Percentiles rank a stretch among this genome's conserved stretches.
Evolutionary conservation across 2,113 vertebrate genomes (phyloP).

Genomic region (Tachuris rubrigastra): DNA sequence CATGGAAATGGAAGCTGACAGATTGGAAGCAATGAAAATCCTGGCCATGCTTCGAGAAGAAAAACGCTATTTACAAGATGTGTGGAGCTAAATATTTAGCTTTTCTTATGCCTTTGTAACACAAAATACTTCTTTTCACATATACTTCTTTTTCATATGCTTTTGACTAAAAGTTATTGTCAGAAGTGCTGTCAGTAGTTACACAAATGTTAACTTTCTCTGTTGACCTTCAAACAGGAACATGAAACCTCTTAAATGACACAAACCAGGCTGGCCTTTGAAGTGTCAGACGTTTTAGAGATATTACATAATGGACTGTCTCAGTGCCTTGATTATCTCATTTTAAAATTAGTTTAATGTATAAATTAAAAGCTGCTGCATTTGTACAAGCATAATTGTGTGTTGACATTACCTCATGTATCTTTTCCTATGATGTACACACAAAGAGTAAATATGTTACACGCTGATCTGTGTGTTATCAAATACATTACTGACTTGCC

Average conservation of each 20-base stretch:
- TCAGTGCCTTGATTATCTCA: not conserved
- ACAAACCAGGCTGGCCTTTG: not conserved
- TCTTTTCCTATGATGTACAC: not conserved
- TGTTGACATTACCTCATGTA: not conserved
- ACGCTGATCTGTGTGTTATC: not conserved
- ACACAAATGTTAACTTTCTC: not conserved
- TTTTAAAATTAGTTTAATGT: not conserved
- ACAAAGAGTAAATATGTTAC: not conserved
- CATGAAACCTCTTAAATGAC: not conserved
- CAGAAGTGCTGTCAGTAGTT: not conserved
- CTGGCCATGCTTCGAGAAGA: slow-evolving; percentile 85
- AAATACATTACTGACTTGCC: not conserved
- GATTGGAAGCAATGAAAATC: slow-evolving; percentile 86
- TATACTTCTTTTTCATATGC: not conserved
- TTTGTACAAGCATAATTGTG: not conserved
- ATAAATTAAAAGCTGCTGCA: not conserved
- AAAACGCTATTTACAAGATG: slow-evolving; percentile 90
- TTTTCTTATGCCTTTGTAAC: not conserved
- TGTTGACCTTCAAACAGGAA: not conserved
- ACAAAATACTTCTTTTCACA: not conserved
- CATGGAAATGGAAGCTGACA: slow-evolving; percentile 76
- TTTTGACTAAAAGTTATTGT: not conserved
- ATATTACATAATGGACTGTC: not conserved
- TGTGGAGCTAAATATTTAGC: slow-evolving; percentile 83
- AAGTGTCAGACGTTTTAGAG: not conserved